These are phyloP conservation scores for Vulpes lagopus DNA, from an alignment of 2,113 vertebrate species.

Conservation along the genomic window DNA sequence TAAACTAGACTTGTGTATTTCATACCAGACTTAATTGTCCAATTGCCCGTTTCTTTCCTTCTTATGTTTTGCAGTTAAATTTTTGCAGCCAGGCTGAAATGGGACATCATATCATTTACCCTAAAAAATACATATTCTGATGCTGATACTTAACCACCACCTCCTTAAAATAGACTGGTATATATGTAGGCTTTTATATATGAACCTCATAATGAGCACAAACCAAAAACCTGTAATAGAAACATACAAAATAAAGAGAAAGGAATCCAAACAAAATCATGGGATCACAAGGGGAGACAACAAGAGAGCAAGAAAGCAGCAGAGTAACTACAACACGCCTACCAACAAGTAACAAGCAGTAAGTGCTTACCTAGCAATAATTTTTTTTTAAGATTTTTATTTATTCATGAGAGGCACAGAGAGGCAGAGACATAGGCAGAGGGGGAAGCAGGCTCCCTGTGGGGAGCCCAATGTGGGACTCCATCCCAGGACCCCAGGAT, in stretches of 20 bases:
- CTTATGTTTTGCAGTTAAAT: neutral
- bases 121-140: neutral
- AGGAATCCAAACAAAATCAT: neutral
- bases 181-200: neutral
- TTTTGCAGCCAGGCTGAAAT: neutral
- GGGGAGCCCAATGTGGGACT: too few relatives aligned
- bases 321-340: neutral
- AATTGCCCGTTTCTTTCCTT: neutral
- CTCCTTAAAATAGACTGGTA: neutral
- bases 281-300: neutral
- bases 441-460: too few relatives aligned
- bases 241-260: neutral
- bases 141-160: neutral
- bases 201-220: neutral
- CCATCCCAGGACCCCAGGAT: too few relatives aligned
- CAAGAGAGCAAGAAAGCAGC: neutral
- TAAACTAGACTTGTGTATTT: constrained; percentile 20
- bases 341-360: neutral
- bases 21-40: constrained; percentile 2
- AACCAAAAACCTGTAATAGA: neutral
- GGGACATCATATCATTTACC: neutral
- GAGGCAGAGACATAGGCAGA: too few relatives aligned
- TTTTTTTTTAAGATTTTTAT: neutral
- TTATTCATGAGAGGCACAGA: too few relatives aligned
- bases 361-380: neutral